Evolutionary conservation across 1,140 invertebrate species (phyloP).

Genomic region (Drosophila dunni): DNA sequence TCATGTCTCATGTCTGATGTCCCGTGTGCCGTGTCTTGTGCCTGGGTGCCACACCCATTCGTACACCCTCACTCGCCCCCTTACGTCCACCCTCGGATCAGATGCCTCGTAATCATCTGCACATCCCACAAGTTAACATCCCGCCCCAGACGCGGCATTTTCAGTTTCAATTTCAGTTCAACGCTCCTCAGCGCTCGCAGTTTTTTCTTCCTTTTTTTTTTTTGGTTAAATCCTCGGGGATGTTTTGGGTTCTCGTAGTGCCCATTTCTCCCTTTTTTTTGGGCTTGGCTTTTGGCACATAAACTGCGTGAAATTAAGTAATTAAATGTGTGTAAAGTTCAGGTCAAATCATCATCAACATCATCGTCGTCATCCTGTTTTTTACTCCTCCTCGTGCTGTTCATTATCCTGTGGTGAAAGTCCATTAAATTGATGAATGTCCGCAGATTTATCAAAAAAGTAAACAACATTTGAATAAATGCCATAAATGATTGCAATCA

Average conservation of each 20-base stretch:
- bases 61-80: conserved; percentile 1
- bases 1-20: conserved; percentile 16
- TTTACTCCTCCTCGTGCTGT: background rate
- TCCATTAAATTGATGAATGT: conserved; percentile 51
- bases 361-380: conserved; percentile 17
- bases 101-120: conserved; percentile 14
- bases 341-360: conserved; percentile 34
- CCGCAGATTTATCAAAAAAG: conserved; percentile 50
- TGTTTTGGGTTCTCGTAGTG: background rate
- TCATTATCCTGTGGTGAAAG: conserved; percentile 18
- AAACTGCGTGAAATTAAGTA: conserved; percentile 82
- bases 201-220: conserved; percentile 2
- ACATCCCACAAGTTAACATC: conserved; percentile 29
- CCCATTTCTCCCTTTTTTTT: conserved; percentile 18
- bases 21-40: background rate
- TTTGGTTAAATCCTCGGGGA: conserved; percentile 24
- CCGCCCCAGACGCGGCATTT: conserved; percentile 19
- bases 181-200: conserved; percentile 1
- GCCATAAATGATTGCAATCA: conserved; percentile 6
- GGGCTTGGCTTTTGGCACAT: conserved; percentile 59
- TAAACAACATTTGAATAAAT: background rate
- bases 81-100: background rate
- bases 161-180: conserved; percentile 25
- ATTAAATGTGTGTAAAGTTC: conserved; percentile 61
- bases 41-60: conserved; percentile 8